phyloP scores from a whole-genome alignment of 2,888 invertebrate species.

The Esperia sulphurella region DNA sequence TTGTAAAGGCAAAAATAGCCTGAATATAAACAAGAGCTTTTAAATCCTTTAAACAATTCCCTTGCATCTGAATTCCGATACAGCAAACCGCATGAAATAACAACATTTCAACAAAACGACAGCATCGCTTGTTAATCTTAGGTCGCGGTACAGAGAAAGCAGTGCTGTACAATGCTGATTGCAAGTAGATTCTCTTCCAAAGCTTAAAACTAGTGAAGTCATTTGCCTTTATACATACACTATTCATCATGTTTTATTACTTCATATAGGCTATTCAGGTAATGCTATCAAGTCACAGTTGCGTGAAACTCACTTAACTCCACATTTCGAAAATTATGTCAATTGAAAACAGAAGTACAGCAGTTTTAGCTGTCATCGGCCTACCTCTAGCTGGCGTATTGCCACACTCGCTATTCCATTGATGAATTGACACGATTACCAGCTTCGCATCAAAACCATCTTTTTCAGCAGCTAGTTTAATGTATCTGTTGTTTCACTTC shows the following conservation, averaged over 20 bases:
- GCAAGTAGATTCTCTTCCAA: neutral
- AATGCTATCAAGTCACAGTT: too few relatives aligned
- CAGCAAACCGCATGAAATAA: constrained; percentile 30
- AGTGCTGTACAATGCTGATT: neutral
- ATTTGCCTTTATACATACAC: too few relatives aligned
- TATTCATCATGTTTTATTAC: too few relatives aligned
- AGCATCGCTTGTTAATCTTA: constrained; percentile 2
- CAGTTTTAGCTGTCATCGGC: constrained; percentile 6
- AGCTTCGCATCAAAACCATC: neutral
- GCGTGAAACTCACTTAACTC: neutral
- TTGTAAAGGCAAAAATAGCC: constrained; percentile 25
- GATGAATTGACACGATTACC: constrained; percentile 7
- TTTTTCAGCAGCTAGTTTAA: neutral
- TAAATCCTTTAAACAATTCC: constrained; percentile 29
- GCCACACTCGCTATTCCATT: constrained; percentile 8
- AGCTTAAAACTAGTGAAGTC: too few relatives aligned
- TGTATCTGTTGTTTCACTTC: too few relatives aligned
- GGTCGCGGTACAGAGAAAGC: neutral
- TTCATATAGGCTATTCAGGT: too few relatives aligned
- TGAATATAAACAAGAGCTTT: constrained; percentile 24
- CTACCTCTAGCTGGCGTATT: constrained; percentile 2
- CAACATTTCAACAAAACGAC: constrained; percentile 13
- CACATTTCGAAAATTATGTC: neutral
- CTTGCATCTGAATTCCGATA: constrained; percentile 18
- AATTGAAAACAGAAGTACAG: neutral